A percentile compares a stretch with the other conserved stretches of the same genome.
Evolutionary conservation across 2,797 vertebrate genomes (phyloP).

Genomic region (Lagodon rhomboides): DNA sequence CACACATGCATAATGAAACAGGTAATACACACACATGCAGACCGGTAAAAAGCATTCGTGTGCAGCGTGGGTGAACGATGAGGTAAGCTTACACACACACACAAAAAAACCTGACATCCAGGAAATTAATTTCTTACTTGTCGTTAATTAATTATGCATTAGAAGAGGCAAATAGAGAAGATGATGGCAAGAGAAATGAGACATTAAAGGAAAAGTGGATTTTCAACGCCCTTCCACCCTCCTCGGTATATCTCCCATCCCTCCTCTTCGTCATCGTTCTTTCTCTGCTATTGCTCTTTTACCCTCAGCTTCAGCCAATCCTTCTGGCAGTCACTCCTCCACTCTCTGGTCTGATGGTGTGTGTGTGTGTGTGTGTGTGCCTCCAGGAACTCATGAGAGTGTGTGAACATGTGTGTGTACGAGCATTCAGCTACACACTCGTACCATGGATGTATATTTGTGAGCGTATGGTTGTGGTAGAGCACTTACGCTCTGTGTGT

Average conservation of each 20-base stretch:
- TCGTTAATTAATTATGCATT: slow-evolving; percentile 70
- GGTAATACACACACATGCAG: slow-evolving; percentile 27
- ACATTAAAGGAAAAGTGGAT: slow-evolving; percentile 62
- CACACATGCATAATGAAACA: slow-evolving; percentile 25
- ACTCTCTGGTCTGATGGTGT: slow-evolving; percentile 70
- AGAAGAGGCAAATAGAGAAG: slow-evolving; percentile 59
- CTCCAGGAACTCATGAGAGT: neutral
- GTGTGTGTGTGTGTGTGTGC: slow-evolving; percentile 31
- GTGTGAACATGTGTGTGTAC: slow-evolving; percentile 7
- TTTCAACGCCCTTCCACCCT: slow-evolving; percentile 39
- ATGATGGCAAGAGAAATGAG: slow-evolving; percentile 56
- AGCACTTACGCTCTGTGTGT: slow-evolving; percentile 14
- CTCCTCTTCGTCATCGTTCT: slow-evolving; percentile 42
- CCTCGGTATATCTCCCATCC: slow-evolving; percentile 30
- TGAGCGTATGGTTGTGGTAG: neutral
- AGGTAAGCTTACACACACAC: slow-evolving; percentile 37
- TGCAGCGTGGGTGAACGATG: slow-evolving; percentile 29
- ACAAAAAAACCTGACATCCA: slow-evolving; percentile 36
- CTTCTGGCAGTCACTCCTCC: slow-evolving; percentile 88
- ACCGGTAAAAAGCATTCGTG: slow-evolving; percentile 10
- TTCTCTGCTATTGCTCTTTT: slow-evolving; percentile 48
- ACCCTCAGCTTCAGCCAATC: slow-evolving; percentile 86
- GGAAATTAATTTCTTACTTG: slow-evolving; percentile 65
- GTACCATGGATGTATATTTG: slow-evolving; percentile 31
- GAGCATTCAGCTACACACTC: slow-evolving; percentile 1